Percentiles rank a stretch among this genome's conserved stretches.
phyloP scores from a whole-genome alignment of 2,888 invertebrate genomes.

The Acanthosepion lycidas region DNA sequence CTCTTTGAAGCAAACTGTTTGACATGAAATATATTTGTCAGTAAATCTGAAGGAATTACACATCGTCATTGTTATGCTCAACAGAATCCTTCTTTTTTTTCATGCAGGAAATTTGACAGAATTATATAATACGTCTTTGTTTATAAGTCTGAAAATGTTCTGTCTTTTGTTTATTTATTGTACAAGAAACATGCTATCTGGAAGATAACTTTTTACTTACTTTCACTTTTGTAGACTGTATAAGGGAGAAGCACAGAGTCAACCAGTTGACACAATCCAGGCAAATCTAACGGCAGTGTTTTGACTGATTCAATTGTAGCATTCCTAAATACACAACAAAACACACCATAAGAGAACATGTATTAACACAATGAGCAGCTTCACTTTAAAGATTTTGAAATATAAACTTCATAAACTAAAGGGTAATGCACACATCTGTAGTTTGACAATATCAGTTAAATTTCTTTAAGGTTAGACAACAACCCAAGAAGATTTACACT shows the following conservation, averaged over 20 bases:
- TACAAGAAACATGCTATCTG: no score
- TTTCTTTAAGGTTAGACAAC: not conserved
- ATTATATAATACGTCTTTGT: no score
- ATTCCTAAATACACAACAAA: not conserved
- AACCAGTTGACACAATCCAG: not conserved
- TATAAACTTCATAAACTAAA: no score
- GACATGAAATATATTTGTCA: no score
- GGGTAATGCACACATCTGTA: not conserved
- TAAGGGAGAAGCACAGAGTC: conserved; percentile 24
- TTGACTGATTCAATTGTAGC: not conserved
- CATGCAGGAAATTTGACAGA: no score
- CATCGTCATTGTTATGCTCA: no score
- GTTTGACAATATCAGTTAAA: not conserved
- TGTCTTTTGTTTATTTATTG: no score
- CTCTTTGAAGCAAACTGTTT: no score
- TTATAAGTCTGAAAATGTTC: no score
- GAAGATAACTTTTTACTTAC: not conserved
- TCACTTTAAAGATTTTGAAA: not conserved
- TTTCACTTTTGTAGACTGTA: not conserved
- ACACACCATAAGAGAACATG: not conserved
- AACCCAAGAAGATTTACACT: not conserved
- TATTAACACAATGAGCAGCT: not conserved
- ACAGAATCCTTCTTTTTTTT: no score
- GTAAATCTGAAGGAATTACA: no score
- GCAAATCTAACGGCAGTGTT: conserved; percentile 12